These are phyloP conservation scores for Drosophila nigromelanica DNA, from an alignment of 1,140 invertebrate species.

Conservation along the genomic window DNA sequence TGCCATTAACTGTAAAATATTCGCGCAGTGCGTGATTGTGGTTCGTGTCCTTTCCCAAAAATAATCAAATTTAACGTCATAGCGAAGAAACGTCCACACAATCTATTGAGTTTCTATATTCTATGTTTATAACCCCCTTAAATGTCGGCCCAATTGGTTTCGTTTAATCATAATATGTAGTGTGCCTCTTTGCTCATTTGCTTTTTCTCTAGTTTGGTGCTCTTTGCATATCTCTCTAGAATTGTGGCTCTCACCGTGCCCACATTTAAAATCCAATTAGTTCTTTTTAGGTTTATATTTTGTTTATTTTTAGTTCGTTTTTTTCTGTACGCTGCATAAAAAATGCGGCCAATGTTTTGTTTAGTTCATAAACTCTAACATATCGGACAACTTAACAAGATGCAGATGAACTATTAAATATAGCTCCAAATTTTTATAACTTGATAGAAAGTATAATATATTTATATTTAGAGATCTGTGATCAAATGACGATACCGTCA, in stretches of 20 bases:
- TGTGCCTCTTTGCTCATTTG: neutral
- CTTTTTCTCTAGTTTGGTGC: slow-evolving; percentile 3
- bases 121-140: no score
- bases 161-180: slow-evolving; percentile 1
- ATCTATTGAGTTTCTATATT: neutral
- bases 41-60: neutral
- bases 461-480: neutral
- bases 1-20: neutral
- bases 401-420: slow-evolving; percentile 40
- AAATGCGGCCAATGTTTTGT: slow-evolving; percentile 50
- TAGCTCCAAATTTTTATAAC: slow-evolving; percentile 9
- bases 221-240: slow-evolving; percentile 3
- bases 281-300: slow-evolving; percentile 40
- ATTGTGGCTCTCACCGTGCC: neutral
- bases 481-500: neutral
- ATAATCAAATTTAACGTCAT: neutral
- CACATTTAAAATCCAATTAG: slow-evolving; percentile 64
- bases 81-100: neutral
- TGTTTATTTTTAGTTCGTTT: slow-evolving; percentile 64
- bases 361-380: slow-evolving; percentile 49
- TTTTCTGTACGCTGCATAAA: slow-evolving; percentile 40
- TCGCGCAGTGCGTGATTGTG: neutral
- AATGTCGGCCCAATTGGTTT: slow-evolving; percentile 1
- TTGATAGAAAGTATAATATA: no score
- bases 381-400: slow-evolving; percentile 36